A percentile compares a stretch with the other conserved stretches of the same genome.
Evolutionary conservation across 1,140 invertebrate genomes (phyloP).

Genomic region (Octopus bimaculoides): DNA sequence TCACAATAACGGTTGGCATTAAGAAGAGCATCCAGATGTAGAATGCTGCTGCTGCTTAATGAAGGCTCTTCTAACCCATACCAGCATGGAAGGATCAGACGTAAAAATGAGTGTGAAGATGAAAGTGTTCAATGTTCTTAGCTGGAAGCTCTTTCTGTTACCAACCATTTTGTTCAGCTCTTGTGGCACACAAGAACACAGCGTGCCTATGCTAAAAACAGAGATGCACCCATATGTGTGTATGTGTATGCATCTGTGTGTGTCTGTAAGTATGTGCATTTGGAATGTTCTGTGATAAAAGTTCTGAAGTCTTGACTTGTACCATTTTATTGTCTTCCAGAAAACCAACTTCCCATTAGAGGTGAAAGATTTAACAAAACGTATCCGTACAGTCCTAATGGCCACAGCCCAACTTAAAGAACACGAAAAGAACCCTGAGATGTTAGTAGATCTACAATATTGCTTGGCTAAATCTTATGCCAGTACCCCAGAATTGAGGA

Average conservation of each 20-base stretch:
- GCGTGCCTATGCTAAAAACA: no score
- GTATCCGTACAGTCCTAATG: constrained; percentile 88
- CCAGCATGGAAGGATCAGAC: no score
- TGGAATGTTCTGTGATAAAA: background rate
- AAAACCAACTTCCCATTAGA: constrained; percentile 72
- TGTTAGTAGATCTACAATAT: constrained; percentile 88
- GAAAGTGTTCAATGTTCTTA: no score
- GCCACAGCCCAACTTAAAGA: constrained; percentile 90
- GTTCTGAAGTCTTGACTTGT: background rate
- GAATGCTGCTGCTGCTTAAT: no score
- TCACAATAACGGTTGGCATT: no score
- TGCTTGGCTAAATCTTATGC: constrained; percentile 92
- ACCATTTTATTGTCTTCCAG: constrained; percentile 29
- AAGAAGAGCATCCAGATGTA: no score
- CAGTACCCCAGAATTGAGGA: constrained; percentile 85
- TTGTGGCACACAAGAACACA: no score
- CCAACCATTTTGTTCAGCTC: no score
- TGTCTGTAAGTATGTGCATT: background rate
- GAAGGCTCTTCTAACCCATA: no score
- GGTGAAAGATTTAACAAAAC: constrained; percentile 87
- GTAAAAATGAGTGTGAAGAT: no score
- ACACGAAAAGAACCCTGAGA: constrained; percentile 83
- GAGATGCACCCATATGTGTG: background rate
- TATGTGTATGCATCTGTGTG: background rate
- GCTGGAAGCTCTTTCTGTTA: no score